Conservation (phyloP, 2,888 invertebrate species). For the Protophormia terraenovae region DNA sequence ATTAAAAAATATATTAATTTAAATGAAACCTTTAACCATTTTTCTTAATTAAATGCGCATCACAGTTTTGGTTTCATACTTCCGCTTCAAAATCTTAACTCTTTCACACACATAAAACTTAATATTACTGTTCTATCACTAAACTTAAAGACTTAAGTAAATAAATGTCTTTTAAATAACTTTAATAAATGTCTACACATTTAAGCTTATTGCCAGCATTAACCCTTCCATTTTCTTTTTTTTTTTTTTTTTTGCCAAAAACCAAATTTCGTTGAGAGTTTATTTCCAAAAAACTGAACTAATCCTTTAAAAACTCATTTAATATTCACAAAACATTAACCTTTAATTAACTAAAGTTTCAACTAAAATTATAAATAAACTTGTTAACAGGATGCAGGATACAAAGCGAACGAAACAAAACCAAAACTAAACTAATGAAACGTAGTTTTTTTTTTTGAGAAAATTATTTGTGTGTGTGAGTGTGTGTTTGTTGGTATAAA, state of each 20-base stretch:
- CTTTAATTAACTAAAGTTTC: conserved; percentile 58
- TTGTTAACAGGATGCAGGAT: conserved; percentile 20
- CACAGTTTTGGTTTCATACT: background rate
- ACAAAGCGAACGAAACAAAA: background rate
- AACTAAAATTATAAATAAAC: conserved; percentile 44
- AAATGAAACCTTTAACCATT: background rate
- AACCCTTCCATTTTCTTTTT: background rate
- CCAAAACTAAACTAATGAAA: conserved; percentile 27
- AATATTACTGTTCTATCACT: background rate
- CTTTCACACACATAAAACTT: background rate
- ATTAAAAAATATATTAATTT: background rate
- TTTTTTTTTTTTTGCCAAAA: background rate
- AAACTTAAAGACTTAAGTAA: background rate
- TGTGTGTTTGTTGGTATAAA: background rate
- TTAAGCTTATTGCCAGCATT: background rate
- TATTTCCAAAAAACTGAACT: conserved; percentile 5
- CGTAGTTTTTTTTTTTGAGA: conserved; percentile 1
- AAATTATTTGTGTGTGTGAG: background rate
- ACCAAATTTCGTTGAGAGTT: background rate
- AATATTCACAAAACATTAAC: conserved; percentile 57
- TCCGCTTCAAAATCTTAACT: background rate
- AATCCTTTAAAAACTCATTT: conserved; percentile 35
- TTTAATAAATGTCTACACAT: background rate
- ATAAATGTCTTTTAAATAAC: background rate
- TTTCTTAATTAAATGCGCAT: background rate